Percentiles rank a stretch among this genome's conserved stretches.
Conservation (phyloP, 2,888 invertebrate species). For the Papilio protenor region DNA sequence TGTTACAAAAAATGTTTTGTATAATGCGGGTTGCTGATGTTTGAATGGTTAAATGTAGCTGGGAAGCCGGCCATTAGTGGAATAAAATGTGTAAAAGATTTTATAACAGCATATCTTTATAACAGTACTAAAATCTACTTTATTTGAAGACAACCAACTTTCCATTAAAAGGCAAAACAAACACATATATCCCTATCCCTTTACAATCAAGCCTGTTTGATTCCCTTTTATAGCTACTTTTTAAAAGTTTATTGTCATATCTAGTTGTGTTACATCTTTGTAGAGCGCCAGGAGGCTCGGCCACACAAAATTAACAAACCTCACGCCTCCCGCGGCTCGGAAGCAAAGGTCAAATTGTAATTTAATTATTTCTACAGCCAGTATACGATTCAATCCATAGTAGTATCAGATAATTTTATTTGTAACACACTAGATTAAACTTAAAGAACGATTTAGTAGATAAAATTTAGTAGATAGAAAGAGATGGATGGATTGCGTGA, state of each 20-base stretch:
- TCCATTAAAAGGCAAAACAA: background rate
- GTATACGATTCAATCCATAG: conserved; percentile 30
- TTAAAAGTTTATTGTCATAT: background rate
- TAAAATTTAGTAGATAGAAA: no score
- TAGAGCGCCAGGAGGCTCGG: conserved; percentile 49
- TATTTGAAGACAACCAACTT: no score
- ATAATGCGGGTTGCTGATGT: no score
- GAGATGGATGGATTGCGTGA: no score
- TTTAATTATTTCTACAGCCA: conserved; percentile 70
- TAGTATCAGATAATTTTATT: background rate
- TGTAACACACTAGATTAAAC: conserved; percentile 13
- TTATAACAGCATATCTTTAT: no score
- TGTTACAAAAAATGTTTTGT: no score
- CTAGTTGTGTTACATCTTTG: conserved; percentile 32
- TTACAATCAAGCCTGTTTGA: background rate
- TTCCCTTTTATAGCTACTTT: no score
- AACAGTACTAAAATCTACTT: no score
- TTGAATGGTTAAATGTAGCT: no score
- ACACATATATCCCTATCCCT: background rate
- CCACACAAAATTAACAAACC: conserved; percentile 66
- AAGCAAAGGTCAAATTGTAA: conserved; percentile 78
- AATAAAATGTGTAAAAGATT: no score
- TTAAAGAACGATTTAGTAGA: no score
- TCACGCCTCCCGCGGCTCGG: conserved; percentile 61
- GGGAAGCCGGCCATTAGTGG: no score